These are phyloP conservation scores for Rhyacichthys aspro DNA, from an alignment of 2,797 vertebrate genomes.

Conservation along the genomic window DNA sequence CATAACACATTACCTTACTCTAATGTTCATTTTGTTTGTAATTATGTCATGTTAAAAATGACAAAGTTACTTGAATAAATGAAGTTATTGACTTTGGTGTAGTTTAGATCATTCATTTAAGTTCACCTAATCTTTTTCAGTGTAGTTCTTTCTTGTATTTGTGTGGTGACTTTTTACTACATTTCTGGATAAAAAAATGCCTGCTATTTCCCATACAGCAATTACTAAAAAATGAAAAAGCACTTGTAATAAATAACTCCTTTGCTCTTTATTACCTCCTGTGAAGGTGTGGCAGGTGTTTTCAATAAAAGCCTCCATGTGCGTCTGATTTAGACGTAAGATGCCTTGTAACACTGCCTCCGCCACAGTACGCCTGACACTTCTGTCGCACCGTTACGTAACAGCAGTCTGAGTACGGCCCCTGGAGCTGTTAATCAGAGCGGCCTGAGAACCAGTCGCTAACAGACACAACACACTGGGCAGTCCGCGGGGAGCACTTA, in stretches of 20 bases:
- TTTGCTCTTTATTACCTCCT: neutral
- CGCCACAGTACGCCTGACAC: conserved; percentile 9
- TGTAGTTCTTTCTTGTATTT: too few species aligned
- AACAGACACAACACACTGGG: conserved; percentile 31
- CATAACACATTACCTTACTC: too few species aligned
- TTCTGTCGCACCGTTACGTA: conserved; percentile 30
- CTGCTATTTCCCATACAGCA: too few species aligned
- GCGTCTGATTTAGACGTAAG: neutral
- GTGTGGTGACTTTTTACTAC: too few species aligned
- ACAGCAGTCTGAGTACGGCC: conserved; percentile 15
- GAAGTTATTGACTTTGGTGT: too few species aligned
- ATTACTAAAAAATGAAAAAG: too few species aligned
- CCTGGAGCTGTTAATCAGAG: conserved; percentile 49
- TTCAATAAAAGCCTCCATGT: neutral
- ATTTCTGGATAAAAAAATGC: too few species aligned
- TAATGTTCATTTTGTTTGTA: too few species aligned
- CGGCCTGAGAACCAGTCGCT: conserved; percentile 44
- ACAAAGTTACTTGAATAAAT: too few species aligned
- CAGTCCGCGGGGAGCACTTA: conserved; percentile 51
- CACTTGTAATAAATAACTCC: neutral
- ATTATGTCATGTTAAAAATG: too few species aligned
- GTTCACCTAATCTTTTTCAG: too few species aligned
- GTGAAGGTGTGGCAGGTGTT: conserved; percentile 5
- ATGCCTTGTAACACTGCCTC: conserved; percentile 7
- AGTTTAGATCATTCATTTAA: too few species aligned